These are phyloP conservation scores for Caradrina kadenii DNA, from an alignment of 2,888 invertebrate genomes.

Conservation along the genomic window DNA sequence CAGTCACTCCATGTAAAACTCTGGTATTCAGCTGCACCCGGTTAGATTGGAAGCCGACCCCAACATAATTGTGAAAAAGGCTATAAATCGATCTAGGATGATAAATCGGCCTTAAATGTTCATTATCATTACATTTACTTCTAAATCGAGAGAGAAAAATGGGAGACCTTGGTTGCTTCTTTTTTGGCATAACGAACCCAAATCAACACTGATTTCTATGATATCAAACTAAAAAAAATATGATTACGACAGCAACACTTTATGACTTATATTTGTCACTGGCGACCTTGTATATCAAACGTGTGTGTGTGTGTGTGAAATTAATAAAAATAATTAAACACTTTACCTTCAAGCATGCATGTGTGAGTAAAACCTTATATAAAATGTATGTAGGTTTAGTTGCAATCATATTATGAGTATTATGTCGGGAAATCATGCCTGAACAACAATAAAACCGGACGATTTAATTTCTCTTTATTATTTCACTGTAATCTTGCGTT, in stretches of 20 bases:
- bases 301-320: slow-evolving; percentile 18
- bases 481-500: slow-evolving; percentile 37
- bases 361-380: slow-evolving; percentile 36
- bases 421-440: slow-evolving; percentile 57
- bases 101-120: too few relatives aligned
- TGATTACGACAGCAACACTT: neutral
- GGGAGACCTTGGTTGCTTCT: too few relatives aligned
- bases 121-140: too few relatives aligned
- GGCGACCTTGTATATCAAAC: slow-evolving; percentile 24
- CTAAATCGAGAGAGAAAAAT: too few relatives aligned
- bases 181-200: too few relatives aligned
- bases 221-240: neutral
- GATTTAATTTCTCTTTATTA: slow-evolving; percentile 56
- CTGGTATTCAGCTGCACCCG: too few relatives aligned
- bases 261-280: slow-evolving; percentile 25
- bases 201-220: neutral
- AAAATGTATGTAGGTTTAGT: slow-evolving; percentile 48
- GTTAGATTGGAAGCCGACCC: too few relatives aligned
- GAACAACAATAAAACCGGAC: slow-evolving; percentile 56
- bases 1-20: too few relatives aligned
- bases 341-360: slow-evolving; percentile 17
- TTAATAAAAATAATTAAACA: slow-evolving; percentile 57
- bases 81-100: too few relatives aligned
- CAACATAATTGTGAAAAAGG: too few relatives aligned
- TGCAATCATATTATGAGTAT: slow-evolving; percentile 51